Base-by-base conservation (phyloP, 1,140 invertebrate species). In the Leptonema lineaticorne region DNA sequence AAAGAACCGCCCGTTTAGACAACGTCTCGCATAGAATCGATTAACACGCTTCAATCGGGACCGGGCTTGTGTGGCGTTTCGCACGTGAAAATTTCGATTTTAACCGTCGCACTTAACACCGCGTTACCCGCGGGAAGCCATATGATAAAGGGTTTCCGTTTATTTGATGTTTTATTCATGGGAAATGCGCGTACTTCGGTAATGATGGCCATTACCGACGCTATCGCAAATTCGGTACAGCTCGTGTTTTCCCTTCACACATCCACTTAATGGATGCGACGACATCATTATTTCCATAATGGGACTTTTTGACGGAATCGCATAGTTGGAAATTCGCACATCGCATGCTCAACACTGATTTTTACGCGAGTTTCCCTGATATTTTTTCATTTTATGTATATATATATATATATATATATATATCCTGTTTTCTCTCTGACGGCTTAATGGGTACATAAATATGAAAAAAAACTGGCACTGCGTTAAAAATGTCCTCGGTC, bases 141-240 rank as follows among this genome's bases (percentile, higher is more conserved):
- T 62, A 64, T 68, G 63, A 71, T 71, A 66, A 71, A 64, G 62
- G 50, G 62, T 68, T 68, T 71, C 63, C 66, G 70, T 65, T 68
- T 65, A 68, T 68, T 71, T 68, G 63, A 71, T 71, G 67, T 68
- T 71, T 71, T 68, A 68, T 71, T 71, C 69, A 71, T 71, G 59
- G 59, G 45, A 48, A 68, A 67, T 59, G 45, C 65, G 65, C 59
- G 29, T 57, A 45, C 63, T 27, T 45, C 30, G 53, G 37, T 56
- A 50, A 65, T 71, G 56, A 56, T 56, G 24, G 37, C 66, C 66
- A 68, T 71, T 71, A 71, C 70, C 45, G 57, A 18, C 57, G 70
- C 45, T 68, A 71, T 71, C 63, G 53, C 62, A 26, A 62, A n/a
- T n/a, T 58, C 50, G 60, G 11, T 45, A 64, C 27, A 68, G 69